Base-by-base conservation (phyloP, 2,888 invertebrate genomes). In the Nudaria mundana region DNA sequence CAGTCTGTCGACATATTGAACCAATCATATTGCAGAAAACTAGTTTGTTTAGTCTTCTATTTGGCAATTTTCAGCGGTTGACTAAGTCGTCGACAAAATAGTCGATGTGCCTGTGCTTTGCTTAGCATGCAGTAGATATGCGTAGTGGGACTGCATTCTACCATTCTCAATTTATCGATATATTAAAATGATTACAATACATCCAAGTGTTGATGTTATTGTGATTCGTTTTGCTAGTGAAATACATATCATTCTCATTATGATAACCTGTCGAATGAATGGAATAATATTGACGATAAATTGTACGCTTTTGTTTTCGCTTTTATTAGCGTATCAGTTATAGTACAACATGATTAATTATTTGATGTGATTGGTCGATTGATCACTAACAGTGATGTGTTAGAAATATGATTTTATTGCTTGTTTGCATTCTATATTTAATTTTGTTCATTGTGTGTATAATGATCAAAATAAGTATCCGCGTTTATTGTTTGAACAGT, bases 341-440 rank as follows among this genome's bases (percentile, higher is more conserved):
- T 44, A 48, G 40, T 49, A 56, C 44, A 37, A 28, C 36, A 36
- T 53, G 52, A 59, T 63, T 57, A 61, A 61, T 54, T 48, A 46
- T 54, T 59, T 55, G 50, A 63, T 54, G 57, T 46, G 48, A 63
- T 53, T 42, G 47, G 58, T 30, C 49, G 59, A 64, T 31, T 63
- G 67, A 66, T 55, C 49, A 33, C 43, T 42, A 37, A 47, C 63
- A 44, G 25, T 28, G 42, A 58, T 49, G 50, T 57, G 51, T 53
- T 53, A 53, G 40, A 54, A 62, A 56, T 53, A 52, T 48, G 33
- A 48, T 58, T 66, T 64, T 65, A 63, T 63, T 53, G 45, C 48
- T 50, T 58, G 64, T 56, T 64, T 39, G 53, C 45, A 34, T 41
- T 46, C 44, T 50, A 44, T 40, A 40, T 23, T 31, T 12, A 42